A percentile compares a stretch with the other conserved stretches of the same genome.
These are phyloP conservation scores for Carpatolechia fugitivella DNA, from an alignment of 2,888 invertebrate genomes.

Conservation along the genomic window DNA sequence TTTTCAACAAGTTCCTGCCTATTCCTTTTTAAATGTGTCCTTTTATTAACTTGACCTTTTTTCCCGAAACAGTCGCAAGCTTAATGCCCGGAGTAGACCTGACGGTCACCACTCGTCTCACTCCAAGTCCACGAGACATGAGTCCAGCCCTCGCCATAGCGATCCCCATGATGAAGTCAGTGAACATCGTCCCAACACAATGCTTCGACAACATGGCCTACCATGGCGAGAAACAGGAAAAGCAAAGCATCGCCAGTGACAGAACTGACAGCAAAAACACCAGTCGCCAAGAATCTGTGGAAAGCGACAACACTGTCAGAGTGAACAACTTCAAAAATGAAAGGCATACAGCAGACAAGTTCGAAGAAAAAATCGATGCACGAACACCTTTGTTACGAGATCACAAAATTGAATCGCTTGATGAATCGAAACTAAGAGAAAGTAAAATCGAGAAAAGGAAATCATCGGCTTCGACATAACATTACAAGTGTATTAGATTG, in stretches of 20 bases:
- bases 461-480: constrained; percentile 73
- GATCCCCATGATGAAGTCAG: constrained; percentile 80
- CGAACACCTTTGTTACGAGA: constrained; percentile 65
- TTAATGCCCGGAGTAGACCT: constrained; percentile 80
- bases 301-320: constrained; percentile 60
- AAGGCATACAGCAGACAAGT: constrained; percentile 54
- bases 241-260: constrained; percentile 36
- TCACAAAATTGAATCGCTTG: constrained; percentile 72
- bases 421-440: constrained; percentile 68
- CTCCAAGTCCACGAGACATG: constrained; percentile 83
- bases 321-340: constrained; percentile 64
- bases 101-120: constrained; percentile 82
- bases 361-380: constrained; percentile 66
- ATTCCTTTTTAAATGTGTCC: not conserved
- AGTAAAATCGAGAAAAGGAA: constrained; percentile 69
- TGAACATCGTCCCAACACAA: constrained; percentile 69
- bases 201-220: constrained; percentile 76
- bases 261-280: constrained; percentile 46
- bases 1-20: not conserved
- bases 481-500: not conserved
- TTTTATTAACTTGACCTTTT: constrained; percentile 9
- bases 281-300: constrained; percentile 57
- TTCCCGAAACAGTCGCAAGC: constrained; percentile 64
- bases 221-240: constrained; percentile 57
- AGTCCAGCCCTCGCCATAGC: constrained; percentile 82